Percentiles rank a stretch among this genome's conserved stretches.
phyloP scores from a whole-genome alignment of 2,113 vertebrate genomes.

The Dromaius novaehollandiae region DNA sequence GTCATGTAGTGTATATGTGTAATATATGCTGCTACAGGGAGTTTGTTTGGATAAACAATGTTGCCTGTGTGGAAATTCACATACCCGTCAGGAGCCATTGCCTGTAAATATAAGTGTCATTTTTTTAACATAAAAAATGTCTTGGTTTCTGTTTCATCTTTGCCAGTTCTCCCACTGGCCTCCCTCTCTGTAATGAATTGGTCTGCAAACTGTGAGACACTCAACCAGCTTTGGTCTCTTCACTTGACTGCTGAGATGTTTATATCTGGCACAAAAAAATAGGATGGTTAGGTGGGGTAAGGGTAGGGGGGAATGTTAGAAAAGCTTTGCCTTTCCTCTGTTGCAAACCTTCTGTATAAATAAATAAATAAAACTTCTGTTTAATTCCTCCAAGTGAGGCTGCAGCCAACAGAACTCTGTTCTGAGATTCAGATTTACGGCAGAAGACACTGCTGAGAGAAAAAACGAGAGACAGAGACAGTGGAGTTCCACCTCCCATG shows the following conservation, averaged over 20 bases:
- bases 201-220: constrained; percentile 5
- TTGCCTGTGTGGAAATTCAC: constrained; percentile 32
- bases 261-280: constrained; percentile 20
- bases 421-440: constrained; percentile 61
- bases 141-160: constrained; percentile 41
- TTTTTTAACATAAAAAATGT: constrained; percentile 32
- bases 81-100: constrained; percentile 35
- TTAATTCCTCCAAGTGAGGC: background rate
- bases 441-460: constrained; percentile 60
- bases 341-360: background rate
- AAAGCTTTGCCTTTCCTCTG: background rate
- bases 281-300: background rate
- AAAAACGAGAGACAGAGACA: constrained; percentile 62
- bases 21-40: constrained; percentile 40
- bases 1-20: constrained; percentile 44
- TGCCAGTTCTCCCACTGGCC: constrained; percentile 25
- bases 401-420: constrained; percentile 53
- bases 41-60: constrained; percentile 31
- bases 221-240: background rate
- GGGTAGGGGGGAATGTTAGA: background rate
- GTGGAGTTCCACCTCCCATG: constrained; percentile 67
- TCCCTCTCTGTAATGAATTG: background rate
- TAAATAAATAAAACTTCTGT: background rate
- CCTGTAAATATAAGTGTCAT: constrained; percentile 54
- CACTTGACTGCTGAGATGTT: background rate